These are phyloP conservation scores for Eupeodes latifasciatus DNA, from an alignment of 2,888 invertebrate species.

Conservation along the genomic window DNA sequence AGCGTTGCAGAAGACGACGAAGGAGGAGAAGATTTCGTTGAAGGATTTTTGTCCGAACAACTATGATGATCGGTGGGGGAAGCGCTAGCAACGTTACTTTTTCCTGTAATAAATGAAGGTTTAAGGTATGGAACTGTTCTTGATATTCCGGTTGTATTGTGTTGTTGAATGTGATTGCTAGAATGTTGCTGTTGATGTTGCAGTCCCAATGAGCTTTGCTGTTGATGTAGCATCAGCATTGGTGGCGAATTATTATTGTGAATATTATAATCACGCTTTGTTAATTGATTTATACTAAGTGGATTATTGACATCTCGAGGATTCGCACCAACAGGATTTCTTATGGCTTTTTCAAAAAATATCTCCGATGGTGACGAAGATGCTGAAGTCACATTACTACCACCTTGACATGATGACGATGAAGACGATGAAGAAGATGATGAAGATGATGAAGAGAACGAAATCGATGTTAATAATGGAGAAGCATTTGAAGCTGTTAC, in stretches of 20 bases:
- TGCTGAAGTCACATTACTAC: slow-evolving; percentile 71
- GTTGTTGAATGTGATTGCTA: slow-evolving; percentile 61
- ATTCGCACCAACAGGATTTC: slow-evolving; percentile 95
- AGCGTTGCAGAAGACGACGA: slow-evolving; percentile 43
- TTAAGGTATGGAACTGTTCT: slow-evolving; percentile 33
- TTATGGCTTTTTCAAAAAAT: slow-evolving; percentile 82
- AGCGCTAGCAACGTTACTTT: slow-evolving; percentile 20
- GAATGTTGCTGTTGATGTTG: slow-evolving; percentile 76
- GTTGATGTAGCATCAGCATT: slow-evolving; percentile 66
- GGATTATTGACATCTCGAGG: slow-evolving; percentile 97
- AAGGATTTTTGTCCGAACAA: not conserved
- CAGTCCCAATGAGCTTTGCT: slow-evolving; percentile 51
- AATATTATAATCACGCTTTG: slow-evolving; percentile 85
- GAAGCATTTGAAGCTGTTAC: slow-evolving; percentile 75
- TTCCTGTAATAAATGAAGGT: slow-evolving; percentile 21
- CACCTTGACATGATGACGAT: slow-evolving; percentile 64
- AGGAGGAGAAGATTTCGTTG: slow-evolving; percentile 19
- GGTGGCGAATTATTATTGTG: slow-evolving; percentile 65
- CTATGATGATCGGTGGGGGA: not conserved
- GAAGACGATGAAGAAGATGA: slow-evolving; percentile 73
- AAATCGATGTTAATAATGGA: slow-evolving; percentile 78
- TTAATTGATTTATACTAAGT: slow-evolving; percentile 94
- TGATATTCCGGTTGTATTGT: slow-evolving; percentile 37
- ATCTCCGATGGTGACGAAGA: slow-evolving; percentile 78
- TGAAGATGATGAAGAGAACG: slow-evolving; percentile 70